These are phyloP conservation scores for Penaeus vannamei DNA, from an alignment of 1,140 invertebrate genomes.

Conservation along the genomic window DNA sequence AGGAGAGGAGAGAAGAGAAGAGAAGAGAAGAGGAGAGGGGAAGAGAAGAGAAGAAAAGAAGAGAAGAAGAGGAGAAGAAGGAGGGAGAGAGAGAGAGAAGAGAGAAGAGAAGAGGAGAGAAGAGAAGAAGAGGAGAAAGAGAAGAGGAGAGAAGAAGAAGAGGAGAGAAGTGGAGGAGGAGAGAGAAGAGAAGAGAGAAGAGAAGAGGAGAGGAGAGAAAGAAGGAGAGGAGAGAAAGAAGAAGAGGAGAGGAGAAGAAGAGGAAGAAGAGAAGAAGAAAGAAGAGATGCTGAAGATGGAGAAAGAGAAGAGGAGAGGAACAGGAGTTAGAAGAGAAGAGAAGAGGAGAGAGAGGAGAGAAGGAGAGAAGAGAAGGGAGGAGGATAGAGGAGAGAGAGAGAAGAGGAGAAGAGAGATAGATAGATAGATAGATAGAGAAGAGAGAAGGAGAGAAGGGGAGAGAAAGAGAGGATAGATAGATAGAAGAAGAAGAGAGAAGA, in stretches of 20 bases:
- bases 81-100: not conserved
- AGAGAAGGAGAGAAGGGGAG: not conserved
- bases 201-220: not conserved
- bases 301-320: too few species aligned
- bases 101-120: not conserved
- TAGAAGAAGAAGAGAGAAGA: not conserved
- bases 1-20: not conserved
- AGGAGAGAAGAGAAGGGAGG: not conserved
- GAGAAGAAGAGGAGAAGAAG: not conserved
- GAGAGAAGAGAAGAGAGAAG: not conserved
- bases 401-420: not conserved
- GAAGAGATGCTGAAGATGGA: not conserved
- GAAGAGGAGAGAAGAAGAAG: not conserved
- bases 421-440: too few species aligned
- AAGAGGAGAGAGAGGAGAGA: not conserved
- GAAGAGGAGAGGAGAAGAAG: too few species aligned
- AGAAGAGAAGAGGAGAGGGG: not conserved
- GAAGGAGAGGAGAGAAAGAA: not conserved
- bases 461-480: not conserved
- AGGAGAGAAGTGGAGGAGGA: not conserved
- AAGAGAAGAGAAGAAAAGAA: not conserved
- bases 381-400: not conserved
- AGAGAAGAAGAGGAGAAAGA: not conserved
- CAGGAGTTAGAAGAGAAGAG: not conserved
- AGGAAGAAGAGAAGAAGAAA: not conserved